Evolutionary conservation across 2,113 vertebrate genomes (phyloP), one percentile per base, ranked within the genome.

Genomic region (Syngnathus scovelli): DNA sequence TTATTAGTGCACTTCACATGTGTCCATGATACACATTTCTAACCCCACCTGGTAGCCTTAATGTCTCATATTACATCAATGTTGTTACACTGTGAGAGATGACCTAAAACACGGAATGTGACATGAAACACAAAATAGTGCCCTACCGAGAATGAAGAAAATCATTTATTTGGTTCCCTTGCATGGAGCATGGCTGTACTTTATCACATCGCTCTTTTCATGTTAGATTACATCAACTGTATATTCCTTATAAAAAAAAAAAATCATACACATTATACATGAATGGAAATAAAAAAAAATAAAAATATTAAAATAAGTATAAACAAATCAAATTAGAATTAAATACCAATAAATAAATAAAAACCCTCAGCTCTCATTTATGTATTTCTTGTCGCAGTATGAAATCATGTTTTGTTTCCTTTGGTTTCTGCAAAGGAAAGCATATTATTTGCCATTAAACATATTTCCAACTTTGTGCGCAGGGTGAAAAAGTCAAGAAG

Each of bases 401-500:
- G 27, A 27, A 27, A 27, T 33, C 27, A 33, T 3, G 27, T 33
- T 33, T 33, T 33, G 27, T 13, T 56, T 33, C 4, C 23, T 43
- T 9, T 19, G 5, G 2, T 23, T 52, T n/a, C n/a, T 19, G 21
- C 18, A 19, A 19, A 7, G 1, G 36, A 2, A 60, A 1, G 16
- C 1, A n/a, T n/a, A 3, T 60, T 19, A 37, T 60, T 38, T 60
- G 58, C 36, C 58, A 36, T 10, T 44, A 27, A 19, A 49, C 9
- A 48, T 51, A 27, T 44, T 44, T 62, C 61, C 27, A 16, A 61
- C 41, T 41, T 11, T 41, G 19, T 27, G 61, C 60, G 11, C 75
- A 89, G 88, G 71, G 87, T 89, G 80, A 90, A 89, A 78, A 90
- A 89, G 70, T 78, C 79, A 61, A 80, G 84, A 75, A 85, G 86